Evolutionary conservation across 2,113 vertebrate species (phyloP).

Genomic region (Limanda limanda): DNA sequence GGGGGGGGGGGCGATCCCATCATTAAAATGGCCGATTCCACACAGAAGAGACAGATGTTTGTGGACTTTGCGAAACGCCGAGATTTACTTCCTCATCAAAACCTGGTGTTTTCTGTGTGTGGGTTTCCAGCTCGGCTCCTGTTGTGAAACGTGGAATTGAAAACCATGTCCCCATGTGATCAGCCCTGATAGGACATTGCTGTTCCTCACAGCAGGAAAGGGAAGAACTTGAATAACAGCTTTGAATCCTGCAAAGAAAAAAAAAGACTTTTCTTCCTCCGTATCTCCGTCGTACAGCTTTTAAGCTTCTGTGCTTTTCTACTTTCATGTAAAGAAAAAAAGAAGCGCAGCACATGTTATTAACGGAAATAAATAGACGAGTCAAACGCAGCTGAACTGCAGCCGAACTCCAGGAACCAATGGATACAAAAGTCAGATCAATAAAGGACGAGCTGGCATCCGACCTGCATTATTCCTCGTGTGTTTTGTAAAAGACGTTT

Average conservation of each 20-base stretch:
- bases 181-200: slow-evolving; percentile 20
- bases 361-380: slow-evolving; percentile 8
- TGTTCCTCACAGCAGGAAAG: neutral
- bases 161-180: slow-evolving; percentile 31
- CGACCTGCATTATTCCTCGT: neutral
- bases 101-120: neutral
- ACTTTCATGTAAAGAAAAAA: slow-evolving; percentile 40
- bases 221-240: slow-evolving; percentile 29
- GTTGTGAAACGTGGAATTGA: neutral
- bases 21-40: neutral
- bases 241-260: slow-evolving; percentile 12
- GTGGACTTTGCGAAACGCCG: neutral
- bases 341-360: slow-evolving; percentile 5
- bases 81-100: neutral
- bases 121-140: neutral
- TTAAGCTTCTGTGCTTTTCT: slow-evolving; percentile 10
- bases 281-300: slow-evolving; percentile 41
- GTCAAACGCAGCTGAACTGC: slow-evolving; percentile 16
- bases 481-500: slow-evolving; percentile 7
- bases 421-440: slow-evolving; percentile 18
- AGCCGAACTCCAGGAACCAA: slow-evolving; percentile 11
- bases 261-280: neutral
- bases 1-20: neutral
- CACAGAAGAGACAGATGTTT: neutral
- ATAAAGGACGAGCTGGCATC: slow-evolving; percentile 20